Conservation (phyloP, 2,797 vertebrate species). For the Myotis pilosus region DNA sequence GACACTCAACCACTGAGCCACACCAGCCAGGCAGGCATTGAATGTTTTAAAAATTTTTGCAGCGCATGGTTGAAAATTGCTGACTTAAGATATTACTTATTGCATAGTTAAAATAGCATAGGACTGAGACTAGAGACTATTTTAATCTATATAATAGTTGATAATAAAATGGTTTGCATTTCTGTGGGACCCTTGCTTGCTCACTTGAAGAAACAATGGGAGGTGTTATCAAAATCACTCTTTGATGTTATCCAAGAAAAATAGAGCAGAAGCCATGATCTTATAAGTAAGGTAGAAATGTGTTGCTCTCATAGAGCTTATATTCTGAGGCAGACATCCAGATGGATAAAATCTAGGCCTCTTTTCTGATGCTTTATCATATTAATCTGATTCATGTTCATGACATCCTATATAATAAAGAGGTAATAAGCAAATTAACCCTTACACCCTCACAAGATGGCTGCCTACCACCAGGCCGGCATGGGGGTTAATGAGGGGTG, state of each 20-base stretch:
- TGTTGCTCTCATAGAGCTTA: neutral
- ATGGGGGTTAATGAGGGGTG: no score
- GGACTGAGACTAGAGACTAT: neutral
- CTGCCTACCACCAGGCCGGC: no score
- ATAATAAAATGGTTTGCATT: neutral
- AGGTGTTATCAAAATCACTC: neutral
- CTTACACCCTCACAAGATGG: no score
- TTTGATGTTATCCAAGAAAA: neutral
- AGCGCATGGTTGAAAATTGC: neutral
- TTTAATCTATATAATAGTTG: neutral
- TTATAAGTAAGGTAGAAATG: neutral
- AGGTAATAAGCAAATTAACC: no score
- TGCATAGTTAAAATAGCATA: neutral
- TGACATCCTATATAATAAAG: neutral
- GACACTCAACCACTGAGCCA: neutral
- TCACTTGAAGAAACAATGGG: neutral
- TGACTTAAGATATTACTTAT: neutral
- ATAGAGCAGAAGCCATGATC: neutral
- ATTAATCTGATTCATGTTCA: neutral
- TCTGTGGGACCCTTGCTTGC: neutral
- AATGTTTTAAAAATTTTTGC: neutral
- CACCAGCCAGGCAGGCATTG: neutral
- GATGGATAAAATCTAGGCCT: neutral
- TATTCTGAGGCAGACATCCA: neutral
- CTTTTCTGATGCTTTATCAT: neutral